phyloP scores from a whole-genome alignment of 2,113 vertebrate species.

The Sander vitreus region DNA sequence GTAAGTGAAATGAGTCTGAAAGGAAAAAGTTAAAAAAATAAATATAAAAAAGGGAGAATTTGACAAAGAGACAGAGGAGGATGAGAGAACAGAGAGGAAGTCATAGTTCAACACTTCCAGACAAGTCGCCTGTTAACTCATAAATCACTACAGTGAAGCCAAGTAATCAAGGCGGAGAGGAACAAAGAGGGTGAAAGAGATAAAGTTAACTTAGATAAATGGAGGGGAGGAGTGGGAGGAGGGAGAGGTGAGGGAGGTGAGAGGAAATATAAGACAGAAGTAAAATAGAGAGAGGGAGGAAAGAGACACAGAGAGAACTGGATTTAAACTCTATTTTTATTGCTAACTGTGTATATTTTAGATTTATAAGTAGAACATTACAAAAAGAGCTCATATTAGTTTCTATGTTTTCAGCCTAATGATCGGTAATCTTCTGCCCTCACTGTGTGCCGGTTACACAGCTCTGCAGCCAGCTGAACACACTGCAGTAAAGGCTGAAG shows the following conservation, averaged over 20 bases:
- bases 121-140: constrained; percentile 30
- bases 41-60: not conserved
- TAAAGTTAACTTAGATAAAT: constrained; percentile 33
- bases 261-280: constrained; percentile 33
- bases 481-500: too few species aligned
- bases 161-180: not conserved
- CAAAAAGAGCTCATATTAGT: too few species aligned
- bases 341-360: too few species aligned
- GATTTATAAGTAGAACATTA: too few species aligned
- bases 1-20: not conserved
- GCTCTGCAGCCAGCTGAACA: too few species aligned
- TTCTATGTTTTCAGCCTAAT: too few species aligned
- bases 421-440: too few species aligned
- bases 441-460: too few species aligned
- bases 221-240: not conserved
- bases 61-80: constrained; percentile 3
- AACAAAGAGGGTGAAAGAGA: constrained; percentile 21
- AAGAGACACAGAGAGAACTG: not conserved
- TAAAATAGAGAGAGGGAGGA: not conserved
- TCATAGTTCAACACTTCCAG: constrained; percentile 42
- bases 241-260: not conserved
- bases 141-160: constrained; percentile 43
- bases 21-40: not conserved
- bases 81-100: constrained; percentile 44
- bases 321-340: not conserved